A percentile compares a stretch with the other conserved stretches of the same genome.
phyloP scores from a whole-genome alignment of 2,113 vertebrate species.

The Lamprologus tigripictilis region DNA sequence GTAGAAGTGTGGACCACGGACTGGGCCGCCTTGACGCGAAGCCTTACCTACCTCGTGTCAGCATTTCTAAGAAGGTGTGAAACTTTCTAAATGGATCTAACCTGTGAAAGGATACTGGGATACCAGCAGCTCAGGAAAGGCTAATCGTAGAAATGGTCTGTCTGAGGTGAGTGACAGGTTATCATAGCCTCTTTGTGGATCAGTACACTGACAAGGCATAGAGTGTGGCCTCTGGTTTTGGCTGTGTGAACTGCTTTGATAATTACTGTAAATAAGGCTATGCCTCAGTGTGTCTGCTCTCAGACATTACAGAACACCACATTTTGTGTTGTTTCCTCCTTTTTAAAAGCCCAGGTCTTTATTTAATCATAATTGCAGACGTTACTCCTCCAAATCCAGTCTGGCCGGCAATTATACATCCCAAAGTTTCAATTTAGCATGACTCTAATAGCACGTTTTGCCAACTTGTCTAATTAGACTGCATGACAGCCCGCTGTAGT shows the following conservation, averaged over 20 bases:
- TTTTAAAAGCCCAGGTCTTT: constrained; percentile 5
- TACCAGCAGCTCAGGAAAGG: constrained; percentile 10
- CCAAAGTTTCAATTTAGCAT: constrained; percentile 40
- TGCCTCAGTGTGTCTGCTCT: neutral
- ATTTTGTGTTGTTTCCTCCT: neutral
- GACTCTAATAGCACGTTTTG: constrained; percentile 37
- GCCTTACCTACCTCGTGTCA: neutral
- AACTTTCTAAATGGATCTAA: constrained; percentile 63
- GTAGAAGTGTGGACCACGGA: constrained; percentile 57
- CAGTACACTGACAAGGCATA: neutral
- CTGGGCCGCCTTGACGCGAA: neutral
- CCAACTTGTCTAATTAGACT: constrained; percentile 15
- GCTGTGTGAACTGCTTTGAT: neutral
- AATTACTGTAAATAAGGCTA: neutral
- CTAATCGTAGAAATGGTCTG: constrained; percentile 22
- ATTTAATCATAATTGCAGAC: constrained; percentile 31
- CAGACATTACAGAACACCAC: neutral
- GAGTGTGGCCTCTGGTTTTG: neutral
- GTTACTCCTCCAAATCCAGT: neutral
- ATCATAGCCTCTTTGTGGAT: neutral
- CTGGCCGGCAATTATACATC: constrained; percentile 33
- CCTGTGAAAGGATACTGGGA: constrained; percentile 49
- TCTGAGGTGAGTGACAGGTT: constrained; percentile 56
- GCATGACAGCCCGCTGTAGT: neutral
- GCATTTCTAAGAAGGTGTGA: neutral